Conservation (phyloP, 2,113 vertebrate species). For the Litocranius walleri region DNA sequence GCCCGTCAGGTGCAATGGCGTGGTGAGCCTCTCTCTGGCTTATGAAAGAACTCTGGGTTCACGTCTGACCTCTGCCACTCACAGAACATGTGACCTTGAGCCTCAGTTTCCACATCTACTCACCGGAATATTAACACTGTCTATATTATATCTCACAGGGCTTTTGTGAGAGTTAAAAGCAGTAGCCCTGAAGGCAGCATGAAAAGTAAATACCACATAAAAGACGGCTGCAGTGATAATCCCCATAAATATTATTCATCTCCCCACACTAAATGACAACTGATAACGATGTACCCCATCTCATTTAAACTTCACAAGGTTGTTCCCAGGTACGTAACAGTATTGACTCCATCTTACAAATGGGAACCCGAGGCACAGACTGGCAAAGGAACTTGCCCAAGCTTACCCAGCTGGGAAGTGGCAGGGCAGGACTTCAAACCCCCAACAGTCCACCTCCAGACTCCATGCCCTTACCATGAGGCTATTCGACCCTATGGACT, state of each 20-base stretch:
- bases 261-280: background rate
- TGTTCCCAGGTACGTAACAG: background rate
- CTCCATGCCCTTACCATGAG: accelerated
- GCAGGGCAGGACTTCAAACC: background rate
- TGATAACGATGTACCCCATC: background rate
- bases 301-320: background rate
- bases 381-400: background rate
- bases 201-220: background rate
- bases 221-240: background rate
- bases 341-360: background rate
- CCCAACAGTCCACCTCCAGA: background rate
- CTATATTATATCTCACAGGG: background rate
- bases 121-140: background rate
- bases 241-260: too few relatives aligned
- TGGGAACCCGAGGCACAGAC: background rate
- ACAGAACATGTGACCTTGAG: background rate
- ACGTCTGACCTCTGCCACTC: background rate
- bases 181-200: background rate
- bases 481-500: background rate
- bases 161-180: background rate
- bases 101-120: background rate
- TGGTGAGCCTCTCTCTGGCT: background rate
- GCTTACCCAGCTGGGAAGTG: background rate
- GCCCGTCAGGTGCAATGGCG: accelerated
- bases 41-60: background rate